Percentiles rank a stretch among this genome's conserved stretches.
These are phyloP conservation scores for Micrastur ruficollis DNA, from an alignment of 2,797 vertebrate genomes.

Conservation along the genomic window DNA sequence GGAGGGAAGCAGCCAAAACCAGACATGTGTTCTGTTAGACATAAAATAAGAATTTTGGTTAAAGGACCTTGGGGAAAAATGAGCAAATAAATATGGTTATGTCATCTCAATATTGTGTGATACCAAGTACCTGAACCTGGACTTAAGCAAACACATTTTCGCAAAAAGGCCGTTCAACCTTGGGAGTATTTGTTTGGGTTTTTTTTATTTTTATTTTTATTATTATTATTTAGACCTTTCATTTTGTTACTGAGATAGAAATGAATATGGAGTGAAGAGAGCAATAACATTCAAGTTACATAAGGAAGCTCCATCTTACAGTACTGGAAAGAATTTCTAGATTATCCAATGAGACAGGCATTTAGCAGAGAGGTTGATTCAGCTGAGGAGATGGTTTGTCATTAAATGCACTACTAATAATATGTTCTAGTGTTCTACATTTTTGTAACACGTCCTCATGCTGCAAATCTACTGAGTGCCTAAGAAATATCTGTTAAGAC, in stretches of 20 bases:
- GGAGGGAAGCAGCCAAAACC: not conserved
- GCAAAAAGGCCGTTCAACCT: not conserved
- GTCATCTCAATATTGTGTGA: not conserved
- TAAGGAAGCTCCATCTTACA: not conserved
- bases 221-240: not conserved
- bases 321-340: not conserved
- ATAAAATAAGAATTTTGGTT: not conserved
- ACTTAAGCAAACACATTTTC: not conserved
- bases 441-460: accelerated
- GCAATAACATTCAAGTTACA: not conserved
- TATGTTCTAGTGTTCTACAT: not conserved
- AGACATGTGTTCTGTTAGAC: not conserved
- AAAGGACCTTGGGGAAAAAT: not conserved
- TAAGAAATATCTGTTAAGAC: not conserved
- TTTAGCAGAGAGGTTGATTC: not conserved
- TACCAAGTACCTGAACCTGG: not conserved
- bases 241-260: not conserved
- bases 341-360: not conserved
- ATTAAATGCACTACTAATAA: not conserved
- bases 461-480: not conserved
- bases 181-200: not conserved
- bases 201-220: no score
- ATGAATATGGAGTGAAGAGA: not conserved
- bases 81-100: not conserved
- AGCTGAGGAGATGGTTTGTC: not conserved